Conservation (phyloP, 2,888 invertebrate species). For the Clunio marinus region DNA sequence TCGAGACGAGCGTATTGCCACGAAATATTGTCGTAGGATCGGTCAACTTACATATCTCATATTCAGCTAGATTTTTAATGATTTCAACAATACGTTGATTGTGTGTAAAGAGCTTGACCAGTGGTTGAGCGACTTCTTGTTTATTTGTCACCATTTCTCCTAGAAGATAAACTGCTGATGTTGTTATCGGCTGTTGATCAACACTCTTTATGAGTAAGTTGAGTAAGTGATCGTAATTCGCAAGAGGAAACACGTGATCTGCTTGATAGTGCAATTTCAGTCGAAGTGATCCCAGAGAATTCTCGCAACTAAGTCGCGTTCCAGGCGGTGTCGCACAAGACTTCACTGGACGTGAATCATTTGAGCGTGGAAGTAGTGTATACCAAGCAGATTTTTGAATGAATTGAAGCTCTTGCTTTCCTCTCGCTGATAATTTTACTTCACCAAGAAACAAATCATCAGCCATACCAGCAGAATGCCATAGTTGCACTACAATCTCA, state of each 20-base stretch:
- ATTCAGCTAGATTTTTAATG: slow-evolving; percentile 75
- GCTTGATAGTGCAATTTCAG: slow-evolving; percentile 83
- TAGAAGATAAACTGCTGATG: slow-evolving; percentile 75
- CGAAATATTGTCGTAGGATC: slow-evolving; percentile 91
- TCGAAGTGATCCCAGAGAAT: slow-evolving; percentile 74
- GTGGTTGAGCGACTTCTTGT: slow-evolving; percentile 83
- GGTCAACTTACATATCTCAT: slow-evolving; percentile 87
- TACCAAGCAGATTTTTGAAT: slow-evolving; percentile 69
- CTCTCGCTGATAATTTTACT: slow-evolving; percentile 72
- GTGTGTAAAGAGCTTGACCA: slow-evolving; percentile 81
- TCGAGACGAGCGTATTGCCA: slow-evolving; percentile 86
- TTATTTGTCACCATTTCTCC: slow-evolving; percentile 84
- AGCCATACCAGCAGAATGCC: slow-evolving; percentile 78
- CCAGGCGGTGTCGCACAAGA: slow-evolving; percentile 73
- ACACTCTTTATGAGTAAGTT: slow-evolving; percentile 65
- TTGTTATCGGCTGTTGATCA: slow-evolving; percentile 62
- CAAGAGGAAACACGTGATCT: slow-evolving; percentile 81
- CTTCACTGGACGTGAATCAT: slow-evolving; percentile 56
- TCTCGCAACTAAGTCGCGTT: slow-evolving; percentile 59
- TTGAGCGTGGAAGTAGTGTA: slow-evolving; percentile 67
- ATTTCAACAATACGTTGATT: slow-evolving; percentile 80
- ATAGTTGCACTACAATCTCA: slow-evolving; percentile 76
- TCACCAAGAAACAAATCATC: slow-evolving; percentile 85
- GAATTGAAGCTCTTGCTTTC: slow-evolving; percentile 59
- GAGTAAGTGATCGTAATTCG: slow-evolving; percentile 73